Base-by-base conservation (phyloP, 23 tunicate species). In the Pegea sp. region DNA sequence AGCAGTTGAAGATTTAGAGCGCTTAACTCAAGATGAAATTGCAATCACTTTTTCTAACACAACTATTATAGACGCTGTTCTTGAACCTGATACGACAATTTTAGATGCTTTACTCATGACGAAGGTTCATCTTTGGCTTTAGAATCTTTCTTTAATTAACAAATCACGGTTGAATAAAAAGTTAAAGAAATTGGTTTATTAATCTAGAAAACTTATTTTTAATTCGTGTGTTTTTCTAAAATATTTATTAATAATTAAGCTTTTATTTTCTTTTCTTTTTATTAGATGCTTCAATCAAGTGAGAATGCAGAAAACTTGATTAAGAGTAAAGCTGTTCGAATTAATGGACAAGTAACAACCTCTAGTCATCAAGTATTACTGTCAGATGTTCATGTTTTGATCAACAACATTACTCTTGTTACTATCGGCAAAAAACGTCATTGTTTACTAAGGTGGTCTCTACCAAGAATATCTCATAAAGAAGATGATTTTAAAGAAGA, bases 21-120 rank as follows among this genome's bases (percentile, higher is more conserved):
- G 34, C 18, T 52, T 84, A n/a, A 33, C 71, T 1, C 72, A 63
- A 0, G 71, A 63, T 7, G 95, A 84, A 57, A 63, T 84, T 4
- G 72, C 26, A 6, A 34, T 61, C 0, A 74, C 86, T 1, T 84
- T 84, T 58, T 8, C 52, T 32, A 77, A 63, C 16, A 63, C 68
- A 26, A 63, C 67, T 24, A 65, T 84, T 3, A 49, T 67, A 26
- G 28, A 67, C 26, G 70, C 69, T 16, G 53, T 63, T 3, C 44
- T 81, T 30, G 93, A 81, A 66, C 81, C 81, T 5, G 60, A 66
- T 33, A 81, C 93, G 8, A 72, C 93, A 2, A 59, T 72, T 28
- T 81, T 66, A 60, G 93, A 81, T 52, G 71, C 64, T 55, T 69
- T 53, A 28, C 26, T 28, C 5, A 52, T 50, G 29, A 64, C 64